Conservation (phyloP, 2,113 vertebrate genomes). For the Anser brachyrhynchus region DNA sequence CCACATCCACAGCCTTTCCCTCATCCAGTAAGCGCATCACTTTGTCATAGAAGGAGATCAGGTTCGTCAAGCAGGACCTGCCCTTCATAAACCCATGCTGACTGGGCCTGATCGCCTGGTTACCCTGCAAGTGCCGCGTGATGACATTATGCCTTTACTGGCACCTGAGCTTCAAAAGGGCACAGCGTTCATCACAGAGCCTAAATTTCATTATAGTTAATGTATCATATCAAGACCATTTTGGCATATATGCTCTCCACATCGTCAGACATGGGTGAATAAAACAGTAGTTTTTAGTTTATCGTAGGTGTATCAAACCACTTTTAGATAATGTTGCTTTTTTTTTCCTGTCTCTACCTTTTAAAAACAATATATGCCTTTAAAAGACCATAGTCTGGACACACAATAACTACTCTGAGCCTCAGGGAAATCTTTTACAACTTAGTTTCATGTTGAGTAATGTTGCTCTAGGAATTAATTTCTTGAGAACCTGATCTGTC, state of each 20-base stretch:
- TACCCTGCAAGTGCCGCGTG: too few species aligned
- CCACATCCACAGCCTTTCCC: too few species aligned
- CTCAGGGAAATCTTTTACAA: neutral
- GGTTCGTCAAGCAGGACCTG: too few species aligned
- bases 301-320: rapidly evolving
- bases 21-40: too few species aligned
- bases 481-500: neutral
- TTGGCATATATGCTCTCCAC: neutral
- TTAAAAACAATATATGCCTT: neutral
- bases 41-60: too few species aligned
- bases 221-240: rapidly evolving
- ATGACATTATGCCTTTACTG: neutral
- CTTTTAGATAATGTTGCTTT: neutral
- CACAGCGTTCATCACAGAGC: neutral
- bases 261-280: neutral
- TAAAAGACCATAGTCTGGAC: neutral
- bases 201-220: neutral
- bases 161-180: neutral
- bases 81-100: too few species aligned
- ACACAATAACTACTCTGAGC: neutral
- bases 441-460: neutral
- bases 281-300: neutral
- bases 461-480: neutral
- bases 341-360: neutral
- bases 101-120: too few species aligned